A percentile compares a stretch with the other conserved stretches of the same genome.
These are phyloP conservation scores for Galbula dea DNA, from an alignment of 2,113 vertebrate genomes.

Conservation along the genomic window DNA sequence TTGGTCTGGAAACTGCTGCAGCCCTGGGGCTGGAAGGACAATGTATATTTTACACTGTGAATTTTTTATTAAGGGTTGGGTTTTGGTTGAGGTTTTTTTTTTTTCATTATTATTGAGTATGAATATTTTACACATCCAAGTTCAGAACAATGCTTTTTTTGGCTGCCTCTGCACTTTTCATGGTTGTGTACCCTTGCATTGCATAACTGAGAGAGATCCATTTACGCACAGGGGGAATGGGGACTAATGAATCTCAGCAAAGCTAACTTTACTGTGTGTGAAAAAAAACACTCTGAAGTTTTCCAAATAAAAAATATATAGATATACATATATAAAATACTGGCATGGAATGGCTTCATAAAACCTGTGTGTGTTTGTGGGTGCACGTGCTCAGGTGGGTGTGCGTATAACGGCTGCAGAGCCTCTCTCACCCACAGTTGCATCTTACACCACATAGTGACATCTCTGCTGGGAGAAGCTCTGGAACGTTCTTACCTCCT, in stretches of 20 bases:
- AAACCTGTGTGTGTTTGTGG: background rate
- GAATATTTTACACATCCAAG: conserved; percentile 65
- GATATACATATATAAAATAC: conserved; percentile 14
- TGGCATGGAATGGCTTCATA: conserved; percentile 9
- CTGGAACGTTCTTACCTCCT: background rate
- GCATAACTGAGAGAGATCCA: conserved; percentile 72
- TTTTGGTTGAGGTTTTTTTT: background rate
- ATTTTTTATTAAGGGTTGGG: conserved; percentile 47
- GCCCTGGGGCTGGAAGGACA: conserved; percentile 25
- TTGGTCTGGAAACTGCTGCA: background rate
- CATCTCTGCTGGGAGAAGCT: background rate
- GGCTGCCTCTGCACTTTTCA: conserved; percentile 67
- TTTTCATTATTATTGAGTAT: conserved; percentile 52
- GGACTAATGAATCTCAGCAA: conserved; percentile 59
- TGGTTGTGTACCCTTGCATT: conserved; percentile 57
- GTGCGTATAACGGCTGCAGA: background rate
- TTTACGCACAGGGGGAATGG: conserved; percentile 65
- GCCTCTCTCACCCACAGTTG: background rate
- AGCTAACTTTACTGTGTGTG: conserved; percentile 55
- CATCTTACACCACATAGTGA: background rate
- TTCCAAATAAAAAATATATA: conserved; percentile 60
- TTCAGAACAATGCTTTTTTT: conserved; percentile 70
- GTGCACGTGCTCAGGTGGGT: background rate
- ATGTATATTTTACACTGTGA: conserved; percentile 12
- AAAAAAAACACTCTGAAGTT: conserved; percentile 49